Evolutionary conservation across 2,888 invertebrate species (phyloP).

Genomic region (Clivina fossor): DNA sequence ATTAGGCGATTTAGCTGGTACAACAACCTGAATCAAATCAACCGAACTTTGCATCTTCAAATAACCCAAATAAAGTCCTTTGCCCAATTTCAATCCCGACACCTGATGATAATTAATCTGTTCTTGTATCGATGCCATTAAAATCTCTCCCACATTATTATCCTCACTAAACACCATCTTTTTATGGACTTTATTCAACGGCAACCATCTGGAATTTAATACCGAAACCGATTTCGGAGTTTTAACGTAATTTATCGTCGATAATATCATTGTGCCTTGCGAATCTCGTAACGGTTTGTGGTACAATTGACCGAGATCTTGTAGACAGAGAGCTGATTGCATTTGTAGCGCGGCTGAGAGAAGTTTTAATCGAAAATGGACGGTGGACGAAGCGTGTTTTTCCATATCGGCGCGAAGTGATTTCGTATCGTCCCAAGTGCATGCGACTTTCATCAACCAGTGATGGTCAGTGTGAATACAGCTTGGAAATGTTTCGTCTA

Average conservation of each 20-base stretch:
- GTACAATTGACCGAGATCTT: slow-evolving; percentile 93
- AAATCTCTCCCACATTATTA: slow-evolving; percentile 76
- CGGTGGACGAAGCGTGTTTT: slow-evolving; percentile 85
- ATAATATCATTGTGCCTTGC: slow-evolving; percentile 88
- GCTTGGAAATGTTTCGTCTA: slow-evolving; percentile 93
- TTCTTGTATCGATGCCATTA: slow-evolving; percentile 85
- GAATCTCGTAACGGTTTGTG: slow-evolving; percentile 87
- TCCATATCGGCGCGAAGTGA: slow-evolving; percentile 91
- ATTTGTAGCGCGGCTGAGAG: slow-evolving; percentile 92
- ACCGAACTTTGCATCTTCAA: slow-evolving; percentile 96
- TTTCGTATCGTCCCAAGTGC: slow-evolving; percentile 96
- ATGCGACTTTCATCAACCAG: slow-evolving; percentile 97
- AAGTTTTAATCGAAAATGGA: slow-evolving; percentile 89
- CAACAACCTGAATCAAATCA: slow-evolving; percentile 90
- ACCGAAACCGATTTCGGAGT: slow-evolving; percentile 86
- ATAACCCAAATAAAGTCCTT: slow-evolving; percentile 93
- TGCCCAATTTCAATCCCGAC: slow-evolving; percentile 77
- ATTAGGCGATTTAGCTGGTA: slow-evolving; percentile 90
- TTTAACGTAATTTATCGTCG: slow-evolving; percentile 78
- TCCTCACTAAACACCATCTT: slow-evolving; percentile 74
- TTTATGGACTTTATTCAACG: slow-evolving; percentile 80
- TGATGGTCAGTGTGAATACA: slow-evolving; percentile 92
- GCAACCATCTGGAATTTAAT: slow-evolving; percentile 89
- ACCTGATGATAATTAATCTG: slow-evolving; percentile 75
- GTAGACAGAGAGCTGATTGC: slow-evolving; percentile 86